phyloP scores from a whole-genome alignment of 2,113 vertebrate species.

The Ctenodactylus gundi region DNA sequence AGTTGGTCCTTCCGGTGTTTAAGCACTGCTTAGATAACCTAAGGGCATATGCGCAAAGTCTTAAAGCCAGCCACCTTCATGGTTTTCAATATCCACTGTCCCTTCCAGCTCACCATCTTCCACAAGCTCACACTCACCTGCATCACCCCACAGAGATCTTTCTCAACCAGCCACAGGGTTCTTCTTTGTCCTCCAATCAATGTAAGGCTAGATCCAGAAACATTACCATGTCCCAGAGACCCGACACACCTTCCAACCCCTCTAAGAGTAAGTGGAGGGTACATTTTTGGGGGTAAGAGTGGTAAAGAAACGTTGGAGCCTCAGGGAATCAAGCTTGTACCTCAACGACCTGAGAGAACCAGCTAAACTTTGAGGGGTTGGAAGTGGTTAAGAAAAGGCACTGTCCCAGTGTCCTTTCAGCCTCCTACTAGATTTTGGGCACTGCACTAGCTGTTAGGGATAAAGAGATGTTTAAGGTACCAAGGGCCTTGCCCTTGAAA shows the following conservation, averaged over 20 bases:
- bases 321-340: no score
- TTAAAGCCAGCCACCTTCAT: not conserved
- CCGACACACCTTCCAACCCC: no score
- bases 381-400: not conserved
- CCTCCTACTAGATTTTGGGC: not conserved
- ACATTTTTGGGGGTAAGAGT: not conserved
- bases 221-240: no score
- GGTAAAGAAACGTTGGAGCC: not conserved
- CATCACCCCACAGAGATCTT: accelerated
- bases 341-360: not conserved
- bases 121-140: not conserved
- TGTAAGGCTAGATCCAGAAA: not conserved
- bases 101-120: accelerated
- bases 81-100: not conserved
- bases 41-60: accelerated
- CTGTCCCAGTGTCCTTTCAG: no score
- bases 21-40: not conserved
- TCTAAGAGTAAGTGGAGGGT: no score
- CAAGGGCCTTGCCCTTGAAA: not conserved
- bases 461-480: not conserved
- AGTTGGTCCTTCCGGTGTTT: not conserved
- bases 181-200: not conserved
- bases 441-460: not conserved
- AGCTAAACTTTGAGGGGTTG: not conserved
- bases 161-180: not conserved